Evolutionary conservation across 2,113 vertebrate species (phyloP).

Genomic region (Corythornis madagascariensis): DNA sequence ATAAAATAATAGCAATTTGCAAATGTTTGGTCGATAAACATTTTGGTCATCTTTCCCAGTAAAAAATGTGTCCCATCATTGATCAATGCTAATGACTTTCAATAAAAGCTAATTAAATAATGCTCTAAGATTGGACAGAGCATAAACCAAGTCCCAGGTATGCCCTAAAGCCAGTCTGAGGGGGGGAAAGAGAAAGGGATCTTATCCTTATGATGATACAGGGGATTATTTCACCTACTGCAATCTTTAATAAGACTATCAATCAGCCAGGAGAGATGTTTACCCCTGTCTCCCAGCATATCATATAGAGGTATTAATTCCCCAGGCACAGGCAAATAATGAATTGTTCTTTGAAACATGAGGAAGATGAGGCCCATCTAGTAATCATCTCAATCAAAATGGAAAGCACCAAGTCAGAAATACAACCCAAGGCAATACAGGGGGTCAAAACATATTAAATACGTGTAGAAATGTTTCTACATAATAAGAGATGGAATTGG

Average conservation of each 20-base stretch:
- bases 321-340: constrained; percentile 69
- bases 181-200: constrained; percentile 28
- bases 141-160: constrained; percentile 51
- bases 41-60: not conserved
- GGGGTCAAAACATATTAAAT: constrained; percentile 20
- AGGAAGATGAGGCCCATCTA: constrained; percentile 56
- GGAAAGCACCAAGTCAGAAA: constrained; percentile 61
- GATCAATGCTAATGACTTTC: constrained; percentile 48
- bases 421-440: constrained; percentile 53
- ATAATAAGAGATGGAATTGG: constrained; percentile 17
- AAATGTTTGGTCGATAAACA: constrained; percentile 35
- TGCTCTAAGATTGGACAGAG: constrained; percentile 21
- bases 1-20: not conserved
- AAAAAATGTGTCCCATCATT: not conserved
- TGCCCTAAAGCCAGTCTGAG: constrained; percentile 58
- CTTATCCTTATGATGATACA: constrained; percentile 25
- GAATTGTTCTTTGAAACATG: constrained; percentile 69
- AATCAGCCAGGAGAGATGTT: constrained; percentile 68
- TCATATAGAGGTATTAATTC: constrained; percentile 45
- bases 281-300: constrained; percentile 51
- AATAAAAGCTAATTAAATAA: constrained; percentile 50
- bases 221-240: constrained; percentile 63
- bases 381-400: constrained; percentile 66
- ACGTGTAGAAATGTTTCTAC: constrained; percentile 28
- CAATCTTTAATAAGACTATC: constrained; percentile 73